phyloP scores from a whole-genome alignment of 2,797 vertebrate genomes.

The Coccyzus lansbergi region DNA sequence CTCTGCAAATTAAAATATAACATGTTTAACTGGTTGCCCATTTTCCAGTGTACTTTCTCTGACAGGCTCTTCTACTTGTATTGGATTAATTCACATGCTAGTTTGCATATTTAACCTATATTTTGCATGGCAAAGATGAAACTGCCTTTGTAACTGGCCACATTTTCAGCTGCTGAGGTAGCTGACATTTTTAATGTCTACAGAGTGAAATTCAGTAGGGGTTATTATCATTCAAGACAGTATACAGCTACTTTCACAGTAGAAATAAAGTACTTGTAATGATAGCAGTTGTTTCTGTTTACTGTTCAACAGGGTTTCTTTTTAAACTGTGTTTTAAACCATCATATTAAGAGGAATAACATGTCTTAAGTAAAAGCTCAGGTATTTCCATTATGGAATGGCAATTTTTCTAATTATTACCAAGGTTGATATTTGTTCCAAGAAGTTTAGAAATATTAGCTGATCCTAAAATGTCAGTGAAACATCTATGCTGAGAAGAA shows the following conservation, averaged over 20 bases:
- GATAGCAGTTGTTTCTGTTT: not conserved
- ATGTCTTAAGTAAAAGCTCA: not conserved
- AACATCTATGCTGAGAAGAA: not conserved
- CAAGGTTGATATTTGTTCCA: not conserved
- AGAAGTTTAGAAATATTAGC: not conserved
- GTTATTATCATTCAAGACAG: not conserved
- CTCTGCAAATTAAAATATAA: constrained; percentile 99
- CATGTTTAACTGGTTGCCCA: constrained; percentile 86
- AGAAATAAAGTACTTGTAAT: not conserved
- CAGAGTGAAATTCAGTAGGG: not conserved
- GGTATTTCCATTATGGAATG: not conserved
- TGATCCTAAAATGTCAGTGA: not conserved
- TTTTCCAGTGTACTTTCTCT: constrained; percentile 73
- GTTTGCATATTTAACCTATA: constrained; percentile 8
- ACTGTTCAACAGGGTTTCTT: not conserved
- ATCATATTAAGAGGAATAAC: not conserved
- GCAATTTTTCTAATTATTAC: not conserved
- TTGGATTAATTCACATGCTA: constrained; percentile 14
- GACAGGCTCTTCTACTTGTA: constrained; percentile 36
- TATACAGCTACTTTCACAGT: not conserved
- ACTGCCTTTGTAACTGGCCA: not conserved
- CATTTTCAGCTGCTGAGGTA: not conserved
- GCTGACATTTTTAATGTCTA: not conserved
- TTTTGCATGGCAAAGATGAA: not conserved
- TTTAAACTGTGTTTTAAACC: not conserved